phyloP scores from a whole-genome alignment of 2,888 invertebrate genomes.

The Callosobruchus maculatus region DNA sequence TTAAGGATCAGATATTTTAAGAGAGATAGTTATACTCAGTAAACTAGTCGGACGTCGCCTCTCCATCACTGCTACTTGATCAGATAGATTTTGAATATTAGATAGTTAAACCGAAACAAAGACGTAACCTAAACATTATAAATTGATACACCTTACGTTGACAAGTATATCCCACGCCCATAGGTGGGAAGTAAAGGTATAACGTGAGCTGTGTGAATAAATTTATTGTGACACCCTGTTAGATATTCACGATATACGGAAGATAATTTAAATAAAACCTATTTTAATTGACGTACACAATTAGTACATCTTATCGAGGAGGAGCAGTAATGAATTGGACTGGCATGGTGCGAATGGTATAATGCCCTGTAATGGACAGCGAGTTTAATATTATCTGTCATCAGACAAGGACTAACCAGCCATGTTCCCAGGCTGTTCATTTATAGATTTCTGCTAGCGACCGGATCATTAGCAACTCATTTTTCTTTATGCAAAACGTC shows the following conservation, averaged over 20 bases:
- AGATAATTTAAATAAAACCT: slow-evolving; percentile 14
- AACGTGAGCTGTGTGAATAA: too few relatives aligned
- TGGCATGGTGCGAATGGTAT: slow-evolving; percentile 6
- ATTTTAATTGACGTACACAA: slow-evolving; percentile 18
- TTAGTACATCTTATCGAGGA: slow-evolving; percentile 10
- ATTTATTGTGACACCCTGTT: not conserved
- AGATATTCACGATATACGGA: not conserved
- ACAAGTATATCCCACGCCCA: too few relatives aligned
- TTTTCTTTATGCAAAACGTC: not conserved
- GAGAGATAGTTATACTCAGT: too few relatives aligned
- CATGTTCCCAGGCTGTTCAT: slow-evolving; percentile 11
- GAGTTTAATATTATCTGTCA: slow-evolving; percentile 10
- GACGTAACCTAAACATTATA: too few relatives aligned
- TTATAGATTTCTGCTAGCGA: not conserved
- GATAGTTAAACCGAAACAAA: too few relatives aligned
- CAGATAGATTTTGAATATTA: too few relatives aligned
- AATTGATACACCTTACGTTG: too few relatives aligned
- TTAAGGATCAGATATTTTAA: too few relatives aligned
- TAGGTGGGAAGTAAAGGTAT: too few relatives aligned
- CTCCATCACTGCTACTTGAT: too few relatives aligned
- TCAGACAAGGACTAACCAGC: slow-evolving; percentile 9
- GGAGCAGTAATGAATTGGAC: slow-evolving; percentile 7
- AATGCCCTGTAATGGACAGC: slow-evolving; percentile 1
- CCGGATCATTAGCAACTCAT: not conserved
- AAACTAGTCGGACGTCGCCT: too few relatives aligned